phyloP scores from a whole-genome alignment of 2,113 vertebrate genomes.

The Cercocebus atys region DNA sequence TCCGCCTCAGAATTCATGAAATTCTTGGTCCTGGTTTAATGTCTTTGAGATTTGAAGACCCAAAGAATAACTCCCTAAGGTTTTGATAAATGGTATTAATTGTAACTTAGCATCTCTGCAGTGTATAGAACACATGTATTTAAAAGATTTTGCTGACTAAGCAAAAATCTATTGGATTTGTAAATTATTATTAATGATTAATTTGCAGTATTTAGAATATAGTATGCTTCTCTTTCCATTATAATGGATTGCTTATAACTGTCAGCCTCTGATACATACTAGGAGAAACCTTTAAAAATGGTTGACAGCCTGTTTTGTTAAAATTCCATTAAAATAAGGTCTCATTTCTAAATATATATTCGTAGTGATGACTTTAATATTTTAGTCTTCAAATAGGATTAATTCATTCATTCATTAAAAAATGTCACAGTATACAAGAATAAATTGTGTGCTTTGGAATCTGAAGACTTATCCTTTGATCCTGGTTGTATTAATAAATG shows the following conservation, averaged over 20 bases:
- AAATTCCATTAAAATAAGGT: neutral
- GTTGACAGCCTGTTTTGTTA: neutral
- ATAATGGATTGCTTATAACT: neutral
- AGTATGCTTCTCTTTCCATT: neutral
- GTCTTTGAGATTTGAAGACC: neutral
- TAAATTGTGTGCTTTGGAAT: neutral
- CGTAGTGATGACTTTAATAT: neutral
- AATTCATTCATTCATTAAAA: neutral
- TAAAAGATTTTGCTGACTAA: constrained; percentile 24
- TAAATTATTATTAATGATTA: neutral
- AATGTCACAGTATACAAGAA: neutral
- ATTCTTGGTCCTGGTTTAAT: neutral
- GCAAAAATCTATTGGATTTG: neutral
- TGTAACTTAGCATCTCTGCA: neutral
- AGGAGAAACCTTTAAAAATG: neutral
- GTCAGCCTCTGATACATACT: neutral
- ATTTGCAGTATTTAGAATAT: neutral
- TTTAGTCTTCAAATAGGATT: neutral
- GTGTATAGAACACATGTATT: neutral
- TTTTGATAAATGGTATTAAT: neutral
- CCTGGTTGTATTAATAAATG: neutral
- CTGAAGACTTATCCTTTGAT: neutral
- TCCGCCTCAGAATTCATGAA: neutral
- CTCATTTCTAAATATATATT: constrained; percentile 39
- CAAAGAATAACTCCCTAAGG: neutral